Evolutionary conservation across 2,888 invertebrate genomes (phyloP), one percentile per base, ranked within the genome.

Genomic region (Catocala fraxini): DNA sequence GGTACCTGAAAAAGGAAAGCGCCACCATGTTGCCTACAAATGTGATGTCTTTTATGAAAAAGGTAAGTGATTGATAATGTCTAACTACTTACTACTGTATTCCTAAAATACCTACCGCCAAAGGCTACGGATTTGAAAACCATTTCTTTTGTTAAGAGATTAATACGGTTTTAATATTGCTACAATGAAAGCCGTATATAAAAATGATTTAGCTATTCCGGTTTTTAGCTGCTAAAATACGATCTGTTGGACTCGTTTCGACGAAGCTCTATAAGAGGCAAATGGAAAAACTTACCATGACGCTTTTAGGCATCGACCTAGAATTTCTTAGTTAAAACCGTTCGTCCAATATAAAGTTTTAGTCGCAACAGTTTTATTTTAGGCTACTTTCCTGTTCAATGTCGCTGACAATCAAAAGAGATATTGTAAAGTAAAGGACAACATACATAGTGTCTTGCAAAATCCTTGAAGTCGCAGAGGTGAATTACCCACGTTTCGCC

Each of bases 31-130:
- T 98, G 96, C 97, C 97, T 74, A 97, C 97, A 80, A 97, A 98
- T 93, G 97, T 98, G 85, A 97, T 97, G 97, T 97, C 97, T 81
- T 98, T 98, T 92, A 97, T 98, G 97, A 98, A 98, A 92, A 98
- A 98, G 97, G 98, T 98, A 88, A 96, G 96, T 93, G 65, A 63
- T 62, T 75, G 59, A 68, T 63, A 65, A 59, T 66, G 51, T 42
- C n/a, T 25, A 72, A 55, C 43, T 54, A 55, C 70, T 58, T 59
- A 72, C 51, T 60, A 66, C 63, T 70, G 59, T 66, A 43, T 42
- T 15, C 0, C 7, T 35, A 35, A 42, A 42, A 42, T 42, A 1
- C 10, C 51, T 62, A 9, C 35, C 35, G 3, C 9, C 35, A 39
- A 39, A 39, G 35, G 35, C 6, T 4, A 39, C 35, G 11, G 11